Base-by-base conservation (phyloP, 2,888 invertebrate species). In the Oscheius myriophilus region DNA sequence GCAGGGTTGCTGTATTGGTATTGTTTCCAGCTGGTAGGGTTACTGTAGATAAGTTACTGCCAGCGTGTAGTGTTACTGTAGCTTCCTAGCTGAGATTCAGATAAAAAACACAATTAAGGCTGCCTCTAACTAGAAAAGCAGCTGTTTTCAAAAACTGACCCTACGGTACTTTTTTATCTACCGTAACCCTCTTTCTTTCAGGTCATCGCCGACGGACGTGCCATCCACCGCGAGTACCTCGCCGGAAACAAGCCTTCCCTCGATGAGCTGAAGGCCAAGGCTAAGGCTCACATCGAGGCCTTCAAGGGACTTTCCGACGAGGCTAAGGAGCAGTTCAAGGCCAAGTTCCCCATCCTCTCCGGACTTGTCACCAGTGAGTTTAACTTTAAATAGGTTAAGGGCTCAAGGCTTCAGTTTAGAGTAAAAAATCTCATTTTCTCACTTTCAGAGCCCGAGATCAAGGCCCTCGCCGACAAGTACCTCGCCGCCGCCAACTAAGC, bases 291-390 rank as follows among this genome's bases (percentile, higher is more conserved):
- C 71, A 67, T 75, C 63, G 71, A 57, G 9, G 72, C 69, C 16
- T 84, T 74, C 81, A 75, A 84, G 71, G 75, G 66, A 0, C 78
- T 84, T 53, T 71, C 77, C 57, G 78, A 76, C 1, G 82, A 75
- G 9, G 75, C 83, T 70, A 85, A 85, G 76, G 73, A 62, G 55
- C 69, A 80, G 54, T 79, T 78, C 82, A 73, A 76, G 71, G 45
- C 23, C 12, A 45, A 82, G 55, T 74, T 85, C 82, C 84, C 84
- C 68, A 83, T 85, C 70, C 75, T 85, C 70, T 80, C 84, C 72
- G 70, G 68, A 54, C 72, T 84, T 69, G 39, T 51, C 43, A 46
- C 46, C 16, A 16, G 18, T 18, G 33, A 33, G 33, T 33, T 33
- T 33, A 3, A 6, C 9, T 33, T 9, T 33, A 6, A 6, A 3